Base-by-base conservation (phyloP, 1,140 invertebrate genomes). In the Saccostrea echinata region DNA sequence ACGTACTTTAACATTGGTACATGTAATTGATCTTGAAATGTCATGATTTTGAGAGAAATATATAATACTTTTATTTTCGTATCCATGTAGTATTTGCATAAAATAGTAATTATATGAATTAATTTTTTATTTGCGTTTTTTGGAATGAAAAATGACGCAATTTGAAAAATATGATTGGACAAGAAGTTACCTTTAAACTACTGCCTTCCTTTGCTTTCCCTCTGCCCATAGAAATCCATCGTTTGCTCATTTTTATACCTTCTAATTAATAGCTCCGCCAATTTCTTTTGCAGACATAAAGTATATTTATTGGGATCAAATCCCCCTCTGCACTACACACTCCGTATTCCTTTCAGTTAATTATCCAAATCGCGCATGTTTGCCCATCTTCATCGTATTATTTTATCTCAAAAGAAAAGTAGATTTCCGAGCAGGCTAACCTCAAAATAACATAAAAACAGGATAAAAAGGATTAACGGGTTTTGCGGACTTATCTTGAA, bases 181-280 rank as follows among this genome's bases (percentile, higher is more conserved):
- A 84, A 55, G 18, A 13, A 55, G 30, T 86, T 51, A 86, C 85
- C 85, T 86, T 86, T 12, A 86, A 43, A 35, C 85, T 86, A 71
- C 85, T 86, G 6, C 68, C 71, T 81, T 86, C 85, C 18, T 52
- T 81, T 71, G n/a, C 64, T 35, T 86, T 80, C 21, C 24, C 27
- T 27, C 71, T 24, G 76, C 80, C 80, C 30, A 86, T 86, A 57
- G 85, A 86, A 52, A 86, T 35, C 85, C 85, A 86, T 64, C 85
- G 76, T 86, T 80, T 76, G 33, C 85, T 86, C 85, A 86, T 86
- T 81, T 55, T 68, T 11, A 24, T 6, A n/a, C 3, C 30, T 51
- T 83, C 52, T 83, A 51, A 27, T 83, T 83, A 52, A 83, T 24
- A 52, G 52, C 21, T 83, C 18, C 16, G 33, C 27, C 68, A 76